Percentiles rank a stretch among this genome's conserved stretches.
Conservation (phyloP, 1,140 invertebrate genomes). For the Drosophila novamexicana region DNA sequence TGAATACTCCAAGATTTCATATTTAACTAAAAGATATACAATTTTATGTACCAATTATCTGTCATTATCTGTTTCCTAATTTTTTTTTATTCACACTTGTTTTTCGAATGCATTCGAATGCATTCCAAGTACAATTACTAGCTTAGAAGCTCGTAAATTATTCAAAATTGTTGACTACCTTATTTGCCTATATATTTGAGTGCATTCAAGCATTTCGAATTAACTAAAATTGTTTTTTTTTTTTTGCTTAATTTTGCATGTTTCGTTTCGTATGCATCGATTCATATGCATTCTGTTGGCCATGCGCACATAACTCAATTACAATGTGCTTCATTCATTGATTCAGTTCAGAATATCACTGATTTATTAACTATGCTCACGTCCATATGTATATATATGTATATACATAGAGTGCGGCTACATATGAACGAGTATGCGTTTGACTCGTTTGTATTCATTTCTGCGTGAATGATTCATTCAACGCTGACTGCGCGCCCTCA, state of each 20-base stretch:
- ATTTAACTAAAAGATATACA: too few relatives aligned
- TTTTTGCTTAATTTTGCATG: background rate
- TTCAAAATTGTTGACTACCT: too few relatives aligned
- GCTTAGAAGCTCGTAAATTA: too few relatives aligned
- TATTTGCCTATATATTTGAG: background rate
- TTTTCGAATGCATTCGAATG: too few relatives aligned
- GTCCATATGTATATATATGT: background rate
- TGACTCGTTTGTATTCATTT: constrained; percentile 47
- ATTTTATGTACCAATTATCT: too few relatives aligned
- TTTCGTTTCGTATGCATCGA: background rate
- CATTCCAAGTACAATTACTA: too few relatives aligned
- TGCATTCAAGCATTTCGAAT: background rate
- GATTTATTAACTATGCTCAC: constrained; percentile 17
- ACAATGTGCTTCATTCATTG: constrained; percentile 7
- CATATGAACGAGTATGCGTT: constrained; percentile 18
- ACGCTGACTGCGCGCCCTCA: constrained; percentile 44
- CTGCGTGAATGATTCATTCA: constrained; percentile 56
- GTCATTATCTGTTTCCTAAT: too few relatives aligned
- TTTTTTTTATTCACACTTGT: too few relatives aligned
- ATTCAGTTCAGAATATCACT: constrained; percentile 10
- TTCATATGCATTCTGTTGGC: background rate
- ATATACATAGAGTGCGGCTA: background rate
- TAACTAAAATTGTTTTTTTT: background rate
- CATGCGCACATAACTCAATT: constrained; percentile 13
- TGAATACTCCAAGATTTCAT: too few relatives aligned